Base-by-base conservation (phyloP, 2,797 vertebrate species). In the Paedocypris micromegethes region DNA sequence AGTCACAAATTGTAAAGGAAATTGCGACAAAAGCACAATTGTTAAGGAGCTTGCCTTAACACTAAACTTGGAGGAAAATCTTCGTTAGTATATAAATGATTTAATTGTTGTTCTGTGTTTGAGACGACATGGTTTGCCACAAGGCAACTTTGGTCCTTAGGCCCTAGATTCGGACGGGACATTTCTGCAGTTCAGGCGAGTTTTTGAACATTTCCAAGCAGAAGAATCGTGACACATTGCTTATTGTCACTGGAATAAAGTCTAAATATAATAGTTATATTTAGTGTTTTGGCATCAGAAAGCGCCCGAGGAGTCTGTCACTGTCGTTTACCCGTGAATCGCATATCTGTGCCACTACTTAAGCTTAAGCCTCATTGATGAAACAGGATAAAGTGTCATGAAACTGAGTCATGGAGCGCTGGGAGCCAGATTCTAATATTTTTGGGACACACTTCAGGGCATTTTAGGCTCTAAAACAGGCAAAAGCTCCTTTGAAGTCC, bases 161-260 rank as follows among this genome's bases (percentile, higher is more conserved):
- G 23, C 23, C 23, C 23, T 23, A 23, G 23, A 23, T 23, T 23
- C 23, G 23, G 23, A 23, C 23, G 23, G 23, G 23, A 23, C 23
- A 23, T 23, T 23, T 23, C 23, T 23, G 23, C 23, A 23, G 23
- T 23, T 23, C 23, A 23, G 23, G 23, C 23, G 44, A 49, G 51
- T 56, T 56, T 44, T 50, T 42, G 9, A 38, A 8, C 23, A 23
- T 54, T 61, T 42, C 57, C 40, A 55, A 64, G 41, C 39, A 58
- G 37, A 51, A 57, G 61, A 54, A 57, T 62, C 57, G 52, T 72
- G 72, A 72, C 58, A 56, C 60, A 67, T 40, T 63, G 60, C 66
- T 72, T 73, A 65, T 49, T 54, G 62, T 66, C 68, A 54, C 5
- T 59, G 64, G 70, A 64, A 75, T 66, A 64, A 76, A 75, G 67